These are phyloP conservation scores for Hystrix brachyura DNA, from an alignment of 2,113 vertebrate species.

Conservation along the genomic window DNA sequence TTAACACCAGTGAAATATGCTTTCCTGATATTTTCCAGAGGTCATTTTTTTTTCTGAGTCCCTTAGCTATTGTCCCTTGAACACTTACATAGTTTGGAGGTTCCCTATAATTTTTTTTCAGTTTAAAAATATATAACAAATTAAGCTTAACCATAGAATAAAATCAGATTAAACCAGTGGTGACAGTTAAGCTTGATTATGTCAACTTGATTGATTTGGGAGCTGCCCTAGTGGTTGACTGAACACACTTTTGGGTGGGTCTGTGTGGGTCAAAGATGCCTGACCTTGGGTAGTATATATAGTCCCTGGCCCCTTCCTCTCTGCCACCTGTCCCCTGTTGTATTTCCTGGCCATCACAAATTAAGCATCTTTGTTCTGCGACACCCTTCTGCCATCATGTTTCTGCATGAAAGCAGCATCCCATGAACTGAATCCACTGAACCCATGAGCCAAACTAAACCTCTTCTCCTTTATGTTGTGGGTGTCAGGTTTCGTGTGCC, in stretches of 20 bases:
- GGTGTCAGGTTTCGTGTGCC: too few species aligned
- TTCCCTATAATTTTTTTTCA: background rate
- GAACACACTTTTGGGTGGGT: background rate
- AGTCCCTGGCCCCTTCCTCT: background rate
- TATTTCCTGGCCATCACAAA: background rate
- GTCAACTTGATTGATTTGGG: background rate
- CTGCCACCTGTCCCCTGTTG: background rate
- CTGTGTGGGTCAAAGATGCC: background rate
- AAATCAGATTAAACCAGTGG: background rate
- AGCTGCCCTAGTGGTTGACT: background rate
- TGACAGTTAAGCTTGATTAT: background rate
- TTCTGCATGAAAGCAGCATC: background rate
- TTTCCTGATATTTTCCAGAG: background rate
- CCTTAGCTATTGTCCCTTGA: background rate
- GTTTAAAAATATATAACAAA: background rate
- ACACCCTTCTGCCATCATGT: background rate
- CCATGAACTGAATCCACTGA: background rate
- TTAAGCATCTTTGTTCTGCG: background rate
- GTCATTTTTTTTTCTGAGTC: background rate
- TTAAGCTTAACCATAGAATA: background rate
- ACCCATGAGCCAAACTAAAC: background rate
- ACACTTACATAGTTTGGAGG: background rate
- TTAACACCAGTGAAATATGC: background rate
- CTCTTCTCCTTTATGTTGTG: background rate
- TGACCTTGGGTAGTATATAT: background rate